Conservation (phyloP, 2,888 invertebrate species). For the Meloe dianella region DNA sequence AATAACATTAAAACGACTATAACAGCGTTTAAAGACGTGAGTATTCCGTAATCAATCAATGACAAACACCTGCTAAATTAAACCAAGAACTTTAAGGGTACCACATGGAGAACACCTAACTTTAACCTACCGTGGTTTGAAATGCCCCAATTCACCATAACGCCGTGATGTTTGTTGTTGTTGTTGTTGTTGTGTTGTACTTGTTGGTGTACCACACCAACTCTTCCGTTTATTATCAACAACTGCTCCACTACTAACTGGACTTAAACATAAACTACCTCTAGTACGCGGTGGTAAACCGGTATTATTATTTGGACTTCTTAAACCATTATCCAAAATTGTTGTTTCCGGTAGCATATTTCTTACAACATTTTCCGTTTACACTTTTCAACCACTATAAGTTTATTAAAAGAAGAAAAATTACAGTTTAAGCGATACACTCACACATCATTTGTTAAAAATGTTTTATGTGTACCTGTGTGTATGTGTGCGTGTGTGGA, state of each 20-base stretch:
- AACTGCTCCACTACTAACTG: constrained; percentile 48
- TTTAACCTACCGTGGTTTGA: constrained; percentile 55
- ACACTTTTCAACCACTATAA: constrained; percentile 15
- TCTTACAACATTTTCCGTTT: not conserved
- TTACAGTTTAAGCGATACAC: constrained; percentile 16
- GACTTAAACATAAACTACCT: constrained; percentile 56
- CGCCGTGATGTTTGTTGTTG: constrained; percentile 45
- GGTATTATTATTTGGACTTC: constrained; percentile 57
- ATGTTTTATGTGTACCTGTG: constrained; percentile 16
- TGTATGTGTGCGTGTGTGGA: not conserved
- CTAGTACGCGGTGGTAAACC: constrained; percentile 52
- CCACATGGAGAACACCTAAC: too few species aligned
- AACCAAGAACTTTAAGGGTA: too few species aligned
- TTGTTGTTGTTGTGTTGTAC: not conserved
- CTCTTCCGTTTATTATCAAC: constrained; percentile 55
- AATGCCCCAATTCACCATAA: constrained; percentile 57
- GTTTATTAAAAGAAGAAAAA: not conserved
- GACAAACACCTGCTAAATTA: too few species aligned
- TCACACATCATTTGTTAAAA: constrained; percentile 31
- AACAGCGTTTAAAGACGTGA: too few species aligned
- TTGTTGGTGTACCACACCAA: constrained; percentile 56
- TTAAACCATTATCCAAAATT: constrained; percentile 52
- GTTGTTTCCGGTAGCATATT: constrained; percentile 52
- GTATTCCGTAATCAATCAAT: too few species aligned
- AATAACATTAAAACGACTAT: too few species aligned